A percentile compares a stretch with the other conserved stretches of the same genome.
These are phyloP conservation scores for Oncopodura yosiiana DNA, from an alignment of 1,140 invertebrate genomes.

Conservation along the genomic window DNA sequence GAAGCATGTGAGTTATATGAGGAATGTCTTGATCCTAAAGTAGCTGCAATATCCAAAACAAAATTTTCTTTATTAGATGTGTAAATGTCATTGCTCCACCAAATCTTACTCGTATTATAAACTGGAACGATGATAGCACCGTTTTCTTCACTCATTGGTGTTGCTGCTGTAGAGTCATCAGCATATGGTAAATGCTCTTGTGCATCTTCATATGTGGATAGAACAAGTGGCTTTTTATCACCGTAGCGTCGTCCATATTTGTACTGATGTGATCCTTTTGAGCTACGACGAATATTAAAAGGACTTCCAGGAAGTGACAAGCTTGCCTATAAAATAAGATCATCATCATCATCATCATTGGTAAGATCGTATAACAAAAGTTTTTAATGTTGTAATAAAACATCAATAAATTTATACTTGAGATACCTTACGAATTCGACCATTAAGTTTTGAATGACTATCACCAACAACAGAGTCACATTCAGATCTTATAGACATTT, in stretches of 20 bases:
- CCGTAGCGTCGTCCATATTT: slow-evolving; percentile 60
- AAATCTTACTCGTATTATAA: slow-evolving; percentile 16
- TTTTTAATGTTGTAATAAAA: neutral
- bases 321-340: slow-evolving; percentile 62
- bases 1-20: slow-evolving; percentile 90
- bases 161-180: slow-evolving; percentile 93
- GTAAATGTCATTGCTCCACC: slow-evolving; percentile 3
- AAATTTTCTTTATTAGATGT: neutral
- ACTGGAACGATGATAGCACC: slow-evolving; percentile 85
- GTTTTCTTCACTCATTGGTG: slow-evolving; percentile 95
- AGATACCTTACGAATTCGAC: slow-evolving; percentile 72
- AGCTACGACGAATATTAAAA: slow-evolving; percentile 79
- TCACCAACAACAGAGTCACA: slow-evolving; percentile 72
- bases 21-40: slow-evolving; percentile 69
- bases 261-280: slow-evolving; percentile 48
- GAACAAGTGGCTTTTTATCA: slow-evolving; percentile 83
- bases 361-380: neutral
- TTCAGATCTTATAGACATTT: slow-evolving; percentile 78
- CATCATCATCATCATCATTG: slow-evolving; percentile 9
- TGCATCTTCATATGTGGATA: slow-evolving; percentile 88
- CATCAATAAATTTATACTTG: slow-evolving; percentile 1
- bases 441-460: slow-evolving; percentile 40
- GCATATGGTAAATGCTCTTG: slow-evolving; percentile 94
- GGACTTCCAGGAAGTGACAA: slow-evolving; percentile 92
- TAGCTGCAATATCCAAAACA: slow-evolving; percentile 37